A percentile compares a stretch with the other conserved stretches of the same genome.
These are phyloP conservation scores for Sepiola atlantica DNA, from an alignment of 2,888 invertebrate species.

Conservation along the genomic window DNA sequence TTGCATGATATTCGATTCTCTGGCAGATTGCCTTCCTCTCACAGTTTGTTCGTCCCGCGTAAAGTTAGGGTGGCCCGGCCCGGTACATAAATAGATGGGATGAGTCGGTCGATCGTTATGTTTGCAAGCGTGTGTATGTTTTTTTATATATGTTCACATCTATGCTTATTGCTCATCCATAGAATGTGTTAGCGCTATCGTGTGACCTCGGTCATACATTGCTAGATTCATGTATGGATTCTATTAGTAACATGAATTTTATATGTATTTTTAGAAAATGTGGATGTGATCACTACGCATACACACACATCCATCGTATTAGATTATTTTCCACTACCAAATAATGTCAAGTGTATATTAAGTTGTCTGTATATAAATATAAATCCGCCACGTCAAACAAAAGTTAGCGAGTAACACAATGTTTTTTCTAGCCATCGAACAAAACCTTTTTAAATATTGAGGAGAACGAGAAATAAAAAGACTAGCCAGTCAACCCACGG, in stretches of 20 bases:
- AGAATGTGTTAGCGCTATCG: background rate
- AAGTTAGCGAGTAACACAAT: too few species aligned
- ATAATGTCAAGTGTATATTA: too few species aligned
- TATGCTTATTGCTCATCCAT: background rate
- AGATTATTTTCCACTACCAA: too few species aligned
- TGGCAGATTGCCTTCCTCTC: background rate
- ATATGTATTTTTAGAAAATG: too few species aligned
- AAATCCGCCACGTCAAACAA: too few species aligned
- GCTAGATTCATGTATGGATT: background rate
- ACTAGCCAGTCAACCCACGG: too few species aligned
- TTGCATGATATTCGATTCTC: slow-evolving; percentile 19
- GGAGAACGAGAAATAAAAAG: too few species aligned
- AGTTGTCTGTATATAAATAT: too few species aligned
- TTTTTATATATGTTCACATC: background rate
- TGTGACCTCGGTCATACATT: background rate
- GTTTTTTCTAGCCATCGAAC: too few species aligned
- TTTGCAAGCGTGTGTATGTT: background rate
- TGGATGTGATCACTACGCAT: too few species aligned
- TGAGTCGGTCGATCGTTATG: background rate
- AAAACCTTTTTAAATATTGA: too few species aligned
- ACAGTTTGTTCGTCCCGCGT: background rate
- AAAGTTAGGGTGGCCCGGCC: slow-evolving; percentile 32
- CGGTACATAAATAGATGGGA: background rate
- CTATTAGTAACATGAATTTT: background rate
- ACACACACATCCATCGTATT: too few species aligned